Evolutionary conservation across 2,888 invertebrate species (phyloP).

Genomic region (Agonopterix subpropinquella): DNA sequence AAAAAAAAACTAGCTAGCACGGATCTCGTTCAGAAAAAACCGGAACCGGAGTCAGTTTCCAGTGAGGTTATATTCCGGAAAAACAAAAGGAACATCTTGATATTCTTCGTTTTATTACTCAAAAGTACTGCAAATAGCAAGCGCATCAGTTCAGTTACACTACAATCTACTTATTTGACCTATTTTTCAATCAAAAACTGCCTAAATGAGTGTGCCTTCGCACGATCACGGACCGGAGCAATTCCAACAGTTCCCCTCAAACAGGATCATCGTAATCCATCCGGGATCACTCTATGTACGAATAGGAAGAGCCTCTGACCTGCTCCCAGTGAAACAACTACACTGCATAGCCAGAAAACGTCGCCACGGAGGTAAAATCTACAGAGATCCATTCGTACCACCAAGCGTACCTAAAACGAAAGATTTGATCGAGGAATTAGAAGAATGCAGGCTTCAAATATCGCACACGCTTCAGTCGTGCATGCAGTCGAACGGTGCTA

Average conservation of each 20-base stretch:
- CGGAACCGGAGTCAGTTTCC: no score
- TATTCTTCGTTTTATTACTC: no score
- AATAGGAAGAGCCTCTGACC: conserved; percentile 93
- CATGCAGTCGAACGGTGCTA: conserved; percentile 86
- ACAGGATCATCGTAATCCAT: conserved; percentile 93
- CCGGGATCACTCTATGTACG: conserved; percentile 93
- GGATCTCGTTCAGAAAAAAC: no score
- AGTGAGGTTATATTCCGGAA: no score
- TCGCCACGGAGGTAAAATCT: conserved; percentile 68
- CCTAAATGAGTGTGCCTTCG: conserved; percentile 51
- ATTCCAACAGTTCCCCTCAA: conserved; percentile 82
- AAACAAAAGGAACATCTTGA: no score
- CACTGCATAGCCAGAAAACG: conserved; percentile 89
- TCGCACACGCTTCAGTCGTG: conserved; percentile 92
- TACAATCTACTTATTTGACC: no score
- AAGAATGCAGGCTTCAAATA: conserved; percentile 88
- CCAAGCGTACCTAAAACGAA: conserved; percentile 78
- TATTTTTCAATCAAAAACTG: no score
- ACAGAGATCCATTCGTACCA: conserved; percentile 81
- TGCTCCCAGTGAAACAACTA: conserved; percentile 88
- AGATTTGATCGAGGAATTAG: conserved; percentile 84
- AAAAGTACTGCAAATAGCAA: no score
- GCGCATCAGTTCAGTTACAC: no score
- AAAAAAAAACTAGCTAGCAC: no score
- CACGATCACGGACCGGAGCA: conserved; percentile 58